These are phyloP conservation scores for Lytechinus pictus DNA, from an alignment of 35 echinoderm and acorn worm genomes.

Conservation along the genomic window DNA sequence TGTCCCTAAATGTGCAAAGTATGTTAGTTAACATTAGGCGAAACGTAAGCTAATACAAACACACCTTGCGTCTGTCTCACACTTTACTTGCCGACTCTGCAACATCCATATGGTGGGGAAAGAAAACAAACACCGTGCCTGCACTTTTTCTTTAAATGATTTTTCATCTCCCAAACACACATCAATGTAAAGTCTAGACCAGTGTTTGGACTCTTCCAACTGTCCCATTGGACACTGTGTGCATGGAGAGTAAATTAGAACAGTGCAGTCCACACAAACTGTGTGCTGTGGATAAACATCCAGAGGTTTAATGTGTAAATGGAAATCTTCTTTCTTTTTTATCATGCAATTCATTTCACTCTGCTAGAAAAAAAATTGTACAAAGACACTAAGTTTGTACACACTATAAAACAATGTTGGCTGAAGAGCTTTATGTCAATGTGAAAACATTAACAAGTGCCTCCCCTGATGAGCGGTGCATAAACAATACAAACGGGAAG, in stretches of 20 bases:
- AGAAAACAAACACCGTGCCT: background rate
- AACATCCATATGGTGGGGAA: constrained; percentile 9
- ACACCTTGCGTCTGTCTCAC: background rate
- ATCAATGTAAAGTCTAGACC: background rate
- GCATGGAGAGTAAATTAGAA: background rate
- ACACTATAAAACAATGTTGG: background rate
- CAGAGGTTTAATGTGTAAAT: background rate
- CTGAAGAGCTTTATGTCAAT: background rate
- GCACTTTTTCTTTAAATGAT: background rate
- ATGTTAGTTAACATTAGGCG: background rate
- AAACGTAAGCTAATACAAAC: background rate
- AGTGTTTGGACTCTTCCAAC: background rate
- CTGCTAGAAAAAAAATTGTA: background rate
- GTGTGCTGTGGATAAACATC: background rate
- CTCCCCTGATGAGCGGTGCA: background rate
- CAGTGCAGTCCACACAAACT: background rate
- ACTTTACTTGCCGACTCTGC: background rate
- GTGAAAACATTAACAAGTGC: background rate
- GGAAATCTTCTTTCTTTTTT: background rate
- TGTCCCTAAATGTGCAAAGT: background rate
- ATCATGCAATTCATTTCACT: background rate
- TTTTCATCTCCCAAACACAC: background rate
- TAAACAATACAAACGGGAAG: background rate
- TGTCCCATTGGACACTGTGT: background rate
- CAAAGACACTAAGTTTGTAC: background rate